Conservation (phyloP, 1,140 invertebrate genomes). For the Papilio machaon region DNA sequence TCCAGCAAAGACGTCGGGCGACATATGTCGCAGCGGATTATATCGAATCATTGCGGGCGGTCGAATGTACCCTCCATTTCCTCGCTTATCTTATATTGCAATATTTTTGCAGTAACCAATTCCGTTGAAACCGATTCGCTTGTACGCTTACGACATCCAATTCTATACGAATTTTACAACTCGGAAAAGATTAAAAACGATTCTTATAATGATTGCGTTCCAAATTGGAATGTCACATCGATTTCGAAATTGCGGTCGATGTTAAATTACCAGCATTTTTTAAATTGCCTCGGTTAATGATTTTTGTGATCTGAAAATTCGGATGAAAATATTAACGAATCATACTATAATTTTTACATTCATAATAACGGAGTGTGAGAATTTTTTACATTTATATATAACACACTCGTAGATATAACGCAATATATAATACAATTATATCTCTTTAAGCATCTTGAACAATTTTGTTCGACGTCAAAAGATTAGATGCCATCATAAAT, state of each 20-base stretch:
- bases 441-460: not conserved
- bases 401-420: too few species aligned
- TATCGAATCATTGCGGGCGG: slow-evolving; percentile 66
- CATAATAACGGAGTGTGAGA: not conserved
- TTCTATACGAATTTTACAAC: slow-evolving; percentile 42
- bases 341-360: not conserved
- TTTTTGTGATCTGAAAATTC: not conserved
- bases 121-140: slow-evolving; percentile 43
- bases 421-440: not conserved
- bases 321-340: not conserved
- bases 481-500: slow-evolving; percentile 21
- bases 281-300: slow-evolving; percentile 13
- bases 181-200: slow-evolving; percentile 32
- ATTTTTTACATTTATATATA: too few species aligned
- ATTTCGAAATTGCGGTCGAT: slow-evolving; percentile 22
- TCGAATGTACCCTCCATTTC: slow-evolving; percentile 43
- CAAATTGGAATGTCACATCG: slow-evolving; percentile 29
- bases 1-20: slow-evolving; percentile 56
- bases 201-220: slow-evolving; percentile 34
- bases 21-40: slow-evolving; percentile 70
- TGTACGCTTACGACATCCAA: slow-evolving; percentile 45
- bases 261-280: not conserved
- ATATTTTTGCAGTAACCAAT: slow-evolving; percentile 58
- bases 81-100: slow-evolving; percentile 62
- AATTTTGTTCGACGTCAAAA: slow-evolving; percentile 8